Evolutionary conservation across 92 coral and sea anemone genomes (phyloP), one percentile per base, ranked within the genome.

Genomic region (Bergia puertoricense): DNA sequence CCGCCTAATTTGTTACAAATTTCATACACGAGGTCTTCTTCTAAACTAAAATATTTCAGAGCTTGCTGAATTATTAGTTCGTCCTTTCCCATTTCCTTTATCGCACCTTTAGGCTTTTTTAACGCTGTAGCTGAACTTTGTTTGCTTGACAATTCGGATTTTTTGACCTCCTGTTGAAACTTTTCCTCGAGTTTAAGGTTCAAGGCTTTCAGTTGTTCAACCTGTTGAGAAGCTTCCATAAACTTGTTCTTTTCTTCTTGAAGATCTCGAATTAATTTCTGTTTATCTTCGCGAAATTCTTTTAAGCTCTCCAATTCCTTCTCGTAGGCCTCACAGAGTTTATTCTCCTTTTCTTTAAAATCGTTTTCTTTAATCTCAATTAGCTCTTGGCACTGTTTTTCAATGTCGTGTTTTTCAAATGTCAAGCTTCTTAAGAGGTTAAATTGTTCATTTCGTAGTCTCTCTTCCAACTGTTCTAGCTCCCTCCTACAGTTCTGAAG

Each of bases 371-470:
- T 92, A 22, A 86, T 90, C 41, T 93, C 92, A 48, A 92, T 74
- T n/a, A 88, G 71, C 4, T 86, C 92, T 80, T 90, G 88, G 76
- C 88, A 91, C 67, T 88, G 85, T 23, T 90, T 90, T 85, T 97
- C 98, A 23, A 91, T 79, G 91, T 95, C 97, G 73, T 91, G 90
- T 59, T 91, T 92, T 79, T 97, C 99, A 88, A 95, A 94, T 85
- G 94, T 96, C 57, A 97, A 95, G 80, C 97, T 92, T 81, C 93
- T 92, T 7, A 97, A 84, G 30, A 94, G 93, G 67, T 91, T 91
- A 5, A 97, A 86, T 50, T 95, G 96, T 85, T 97, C 97, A 44
- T 84, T 86, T 51, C 99, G 90, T 44, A 94, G 94, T 89, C 89
- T 79, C 13, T 91, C 95, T 76, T 97, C 99, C 73, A 95, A 51